A percentile compares a stretch with the other conserved stretches of the same genome.
Conservation (phyloP, 2,797 vertebrate genomes). For the Avahi laniger region DNA sequence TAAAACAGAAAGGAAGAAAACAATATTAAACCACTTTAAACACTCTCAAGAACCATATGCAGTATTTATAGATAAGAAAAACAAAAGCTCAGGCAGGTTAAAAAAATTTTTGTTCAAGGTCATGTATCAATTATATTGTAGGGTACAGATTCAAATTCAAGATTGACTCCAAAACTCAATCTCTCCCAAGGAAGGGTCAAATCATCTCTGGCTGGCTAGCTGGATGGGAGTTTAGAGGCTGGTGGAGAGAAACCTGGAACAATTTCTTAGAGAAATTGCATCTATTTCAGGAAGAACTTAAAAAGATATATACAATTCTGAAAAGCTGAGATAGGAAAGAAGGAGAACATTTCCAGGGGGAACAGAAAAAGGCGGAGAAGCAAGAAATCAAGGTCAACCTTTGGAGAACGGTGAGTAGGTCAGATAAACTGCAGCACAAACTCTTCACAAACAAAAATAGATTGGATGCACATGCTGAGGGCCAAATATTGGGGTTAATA, state of each 20-base stretch:
- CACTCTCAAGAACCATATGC: neutral
- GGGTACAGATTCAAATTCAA: conserved; percentile 14
- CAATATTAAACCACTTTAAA: neutral
- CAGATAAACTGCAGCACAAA: neutral
- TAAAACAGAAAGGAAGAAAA: neutral
- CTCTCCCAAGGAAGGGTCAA: neutral
- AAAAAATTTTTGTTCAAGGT: neutral
- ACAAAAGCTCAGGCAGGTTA: neutral
- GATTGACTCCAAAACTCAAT: conserved; percentile 4
- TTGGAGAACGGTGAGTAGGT: neutral
- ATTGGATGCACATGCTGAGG: neutral
- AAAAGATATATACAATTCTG: neutral
- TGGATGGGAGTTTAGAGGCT: neutral
- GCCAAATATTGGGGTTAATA: neutral
- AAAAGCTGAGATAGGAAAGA: neutral
- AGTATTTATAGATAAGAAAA: conserved; percentile 12
- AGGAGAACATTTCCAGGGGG: neutral
- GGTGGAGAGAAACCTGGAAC: neutral
- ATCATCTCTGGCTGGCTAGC: neutral
- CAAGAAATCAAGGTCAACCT: neutral
- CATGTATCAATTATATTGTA: neutral
- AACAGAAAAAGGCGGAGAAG: neutral
- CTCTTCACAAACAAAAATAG: neutral
- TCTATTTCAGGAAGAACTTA: conserved; percentile 5
- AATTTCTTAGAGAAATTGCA: neutral